Base-by-base conservation (phyloP, 2,113 vertebrate species). In the Forbesichthys agassizii region DNA sequence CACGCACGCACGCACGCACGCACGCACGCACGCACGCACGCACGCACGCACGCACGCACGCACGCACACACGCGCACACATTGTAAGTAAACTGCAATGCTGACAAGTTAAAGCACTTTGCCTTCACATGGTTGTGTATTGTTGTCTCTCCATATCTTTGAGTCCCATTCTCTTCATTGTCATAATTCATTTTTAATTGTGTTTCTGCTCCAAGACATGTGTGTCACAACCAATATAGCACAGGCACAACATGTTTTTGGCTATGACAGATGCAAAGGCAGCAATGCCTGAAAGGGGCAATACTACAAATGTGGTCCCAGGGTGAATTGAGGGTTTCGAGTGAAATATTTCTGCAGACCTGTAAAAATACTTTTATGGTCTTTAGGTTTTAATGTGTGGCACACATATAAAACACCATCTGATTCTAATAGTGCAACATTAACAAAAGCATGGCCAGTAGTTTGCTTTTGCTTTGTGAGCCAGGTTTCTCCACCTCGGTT, bases 121-220 rank as follows among this genome's bases (percentile, higher is more conserved):
- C 71, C 69, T n/a, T 63, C 73, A 69, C 79, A 88, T 84, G 86
- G 86, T 86, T 84, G 72, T 80, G 77, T 67, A 64, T 74, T 74
- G 71, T 83, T 84, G 33, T 81, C 75, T 80, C 75, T 78, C 75
- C 85, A 60, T 79, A 78, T 76, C 36, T 75, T 77, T 2, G 27
- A 27, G 74, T 79, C 71, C 42, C 66, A 68, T 48, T 68, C 64
- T 75, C 82, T 74, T 81, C 75, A 82, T 76, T 79, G 74, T 71
- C 52, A 86, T 86, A 73, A 85, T 87, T 64, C 71, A 85, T 80
- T 86, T 90, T 88, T 91, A 84, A 91, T 91, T 88, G 78, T 83
- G 80, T 88, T 81, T 72, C 74, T 71, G 80, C 86, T 84, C 90
- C 89, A 80, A 76, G 69, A 77, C 66, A 82, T 86, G 68, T 79